These are phyloP conservation scores for Papilio gigon DNA, from an alignment of 2,888 invertebrate species.

Conservation along the genomic window DNA sequence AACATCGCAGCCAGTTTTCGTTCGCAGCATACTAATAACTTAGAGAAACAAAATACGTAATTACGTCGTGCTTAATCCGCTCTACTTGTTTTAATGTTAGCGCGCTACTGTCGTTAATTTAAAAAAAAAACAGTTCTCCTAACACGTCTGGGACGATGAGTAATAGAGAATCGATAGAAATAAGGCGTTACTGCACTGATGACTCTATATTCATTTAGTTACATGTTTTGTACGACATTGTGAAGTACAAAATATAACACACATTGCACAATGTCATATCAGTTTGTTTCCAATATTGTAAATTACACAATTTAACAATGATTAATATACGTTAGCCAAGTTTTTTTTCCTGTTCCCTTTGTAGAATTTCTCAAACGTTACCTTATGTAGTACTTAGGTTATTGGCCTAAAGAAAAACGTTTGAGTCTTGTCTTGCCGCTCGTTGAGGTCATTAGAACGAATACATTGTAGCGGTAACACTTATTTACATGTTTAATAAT, in stretches of 20 bases:
- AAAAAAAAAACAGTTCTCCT: too few species aligned
- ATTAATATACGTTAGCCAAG: too few species aligned
- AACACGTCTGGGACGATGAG: too few species aligned
- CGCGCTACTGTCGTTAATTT: constrained; percentile 15
- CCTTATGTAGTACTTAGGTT: too few species aligned
- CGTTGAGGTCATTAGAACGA: not conserved
- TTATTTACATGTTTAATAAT: not conserved
- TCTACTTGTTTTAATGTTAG: constrained; percentile 7
- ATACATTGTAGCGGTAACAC: not conserved
- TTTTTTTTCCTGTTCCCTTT: not conserved
- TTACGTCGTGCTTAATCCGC: constrained; percentile 17
- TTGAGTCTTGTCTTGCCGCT: not conserved
- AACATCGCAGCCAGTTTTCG: constrained; percentile 15
- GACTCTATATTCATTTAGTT: not conserved
- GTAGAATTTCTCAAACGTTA: not conserved
- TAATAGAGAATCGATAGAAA: not conserved
- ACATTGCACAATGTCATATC: too few species aligned
- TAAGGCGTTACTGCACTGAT: not conserved
- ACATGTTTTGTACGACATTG: too few species aligned
- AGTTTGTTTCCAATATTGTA: too few species aligned
- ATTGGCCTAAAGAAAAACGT: too few species aligned
- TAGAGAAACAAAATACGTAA: constrained; percentile 19
- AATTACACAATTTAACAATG: too few species aligned
- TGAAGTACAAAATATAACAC: too few species aligned
- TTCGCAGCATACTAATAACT: constrained; percentile 37